Evolutionary conservation across 2,113 vertebrate genomes (phyloP).

Genomic region (Piaya cayana): DNA sequence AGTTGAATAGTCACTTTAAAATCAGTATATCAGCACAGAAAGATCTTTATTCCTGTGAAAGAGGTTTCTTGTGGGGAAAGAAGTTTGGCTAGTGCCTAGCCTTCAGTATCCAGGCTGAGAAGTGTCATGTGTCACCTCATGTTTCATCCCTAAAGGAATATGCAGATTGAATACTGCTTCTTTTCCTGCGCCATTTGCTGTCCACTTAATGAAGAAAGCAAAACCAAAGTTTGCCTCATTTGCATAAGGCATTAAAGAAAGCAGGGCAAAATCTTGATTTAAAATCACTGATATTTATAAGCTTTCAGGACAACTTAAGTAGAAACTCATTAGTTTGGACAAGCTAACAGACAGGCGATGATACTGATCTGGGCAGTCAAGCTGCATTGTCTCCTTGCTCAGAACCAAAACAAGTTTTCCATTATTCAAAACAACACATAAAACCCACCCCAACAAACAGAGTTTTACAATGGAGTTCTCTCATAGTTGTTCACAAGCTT

Average conservation of each 20-base stretch:
- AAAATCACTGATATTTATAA: not conserved
- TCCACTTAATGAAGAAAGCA: not conserved
- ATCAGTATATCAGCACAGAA: not conserved
- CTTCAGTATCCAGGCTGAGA: not conserved
- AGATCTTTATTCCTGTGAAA: not conserved
- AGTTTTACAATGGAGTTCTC: not conserved
- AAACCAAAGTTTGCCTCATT: not conserved
- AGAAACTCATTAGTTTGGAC: not conserved
- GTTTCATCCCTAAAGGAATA: slow-evolving; percentile 18
- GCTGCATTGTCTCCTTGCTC: not conserved
- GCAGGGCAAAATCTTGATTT: not conserved
- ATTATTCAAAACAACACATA: not conserved
- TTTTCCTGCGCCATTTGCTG: not conserved
- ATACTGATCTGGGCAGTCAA: fast-evolving
- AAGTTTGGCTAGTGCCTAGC: not conserved
- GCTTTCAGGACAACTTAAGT: not conserved
- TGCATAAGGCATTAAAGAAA: not conserved
- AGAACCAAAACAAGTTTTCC: not conserved
- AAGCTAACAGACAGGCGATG: not conserved
- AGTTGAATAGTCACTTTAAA: not conserved
- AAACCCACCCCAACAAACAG: not conserved
- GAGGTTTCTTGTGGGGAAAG: not conserved
- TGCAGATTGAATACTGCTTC: not conserved
- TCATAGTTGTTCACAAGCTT: not conserved
- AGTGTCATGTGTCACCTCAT: not conserved